Conservation (phyloP, 1,140 invertebrate genomes). For the Apolygus lucorum region DNA sequence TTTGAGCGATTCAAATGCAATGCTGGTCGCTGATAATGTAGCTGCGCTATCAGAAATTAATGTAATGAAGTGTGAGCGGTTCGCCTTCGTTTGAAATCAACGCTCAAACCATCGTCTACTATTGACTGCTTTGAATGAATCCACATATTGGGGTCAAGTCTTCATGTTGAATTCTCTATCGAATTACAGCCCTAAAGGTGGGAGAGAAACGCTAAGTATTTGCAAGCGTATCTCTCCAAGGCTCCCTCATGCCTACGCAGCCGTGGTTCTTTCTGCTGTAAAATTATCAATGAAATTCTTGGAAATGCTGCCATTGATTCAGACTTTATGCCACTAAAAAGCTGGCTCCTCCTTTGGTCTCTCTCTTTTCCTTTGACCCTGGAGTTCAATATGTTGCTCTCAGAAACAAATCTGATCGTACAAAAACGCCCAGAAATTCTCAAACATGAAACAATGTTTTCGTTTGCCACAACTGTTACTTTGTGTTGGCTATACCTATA, state of each 20-base stretch:
- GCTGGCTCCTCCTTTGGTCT: conserved; percentile 96
- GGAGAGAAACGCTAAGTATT: conserved; percentile 96
- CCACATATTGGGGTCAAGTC: conserved; percentile 99
- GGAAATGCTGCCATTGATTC: conserved; percentile 90
- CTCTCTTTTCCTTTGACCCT: conserved; percentile 92
- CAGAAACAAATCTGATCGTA: conserved; percentile 97
- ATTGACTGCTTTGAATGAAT: conserved; percentile 95
- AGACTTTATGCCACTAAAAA: conserved; percentile 96
- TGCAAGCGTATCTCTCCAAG: conserved; percentile 97
- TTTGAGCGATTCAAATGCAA: conserved; percentile 97
- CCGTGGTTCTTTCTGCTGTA: conserved; percentile 97
- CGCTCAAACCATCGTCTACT: conserved; percentile 94
- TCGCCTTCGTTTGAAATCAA: conserved; percentile 94
- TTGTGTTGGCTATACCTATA: too few species aligned
- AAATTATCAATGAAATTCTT: conserved; percentile 97
- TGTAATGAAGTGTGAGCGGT: conserved; percentile 88
- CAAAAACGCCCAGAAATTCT: conserved; percentile 97
- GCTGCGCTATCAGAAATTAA: conserved; percentile 98
- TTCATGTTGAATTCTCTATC: conserved; percentile 97
- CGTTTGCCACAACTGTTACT: too few species aligned
- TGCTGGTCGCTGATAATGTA: conserved; percentile 99
- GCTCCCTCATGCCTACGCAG: conserved; percentile 97
- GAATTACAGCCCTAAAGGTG: conserved; percentile 95
- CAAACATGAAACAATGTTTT: conserved; percentile 99
- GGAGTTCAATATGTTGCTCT: conserved; percentile 99